A percentile compares a stretch with the other conserved stretches of the same genome.
Evolutionary conservation across 2,888 invertebrate species (phyloP).

Genomic region (Apamea monoglypha): DNA sequence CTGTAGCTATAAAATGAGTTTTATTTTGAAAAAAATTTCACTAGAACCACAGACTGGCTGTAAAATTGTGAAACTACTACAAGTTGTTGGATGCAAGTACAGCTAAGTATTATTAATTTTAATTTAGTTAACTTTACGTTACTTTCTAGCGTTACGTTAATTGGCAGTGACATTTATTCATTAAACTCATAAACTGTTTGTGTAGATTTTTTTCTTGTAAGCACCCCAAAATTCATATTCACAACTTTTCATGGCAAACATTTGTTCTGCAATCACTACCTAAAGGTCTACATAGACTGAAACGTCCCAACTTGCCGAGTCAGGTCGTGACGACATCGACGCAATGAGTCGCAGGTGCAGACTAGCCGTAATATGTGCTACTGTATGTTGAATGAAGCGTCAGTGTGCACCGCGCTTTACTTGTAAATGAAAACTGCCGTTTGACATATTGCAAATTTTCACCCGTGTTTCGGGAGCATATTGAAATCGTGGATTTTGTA

Average conservation of each 20-base stretch:
- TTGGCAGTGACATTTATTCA: not conserved
- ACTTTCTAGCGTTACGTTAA: not conserved
- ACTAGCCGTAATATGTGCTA: conserved; percentile 76
- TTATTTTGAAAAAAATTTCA: no score
- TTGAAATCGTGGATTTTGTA: conserved; percentile 51
- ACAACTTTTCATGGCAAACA: not conserved
- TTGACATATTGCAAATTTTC: conserved; percentile 58
- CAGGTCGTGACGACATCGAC: conserved; percentile 69
- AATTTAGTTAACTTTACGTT: not conserved
- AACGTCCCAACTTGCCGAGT: conserved; percentile 70
- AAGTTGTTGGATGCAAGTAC: not conserved
- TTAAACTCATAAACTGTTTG: not conserved
- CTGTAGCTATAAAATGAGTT: not conserved
- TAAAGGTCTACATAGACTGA: conserved; percentile 69
- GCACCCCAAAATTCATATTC: not conserved
- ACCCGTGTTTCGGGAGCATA: conserved; percentile 38
- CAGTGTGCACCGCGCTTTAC: conserved; percentile 55
- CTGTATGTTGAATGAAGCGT: conserved; percentile 69
- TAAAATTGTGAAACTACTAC: not conserved
- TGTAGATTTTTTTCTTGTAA: not conserved
- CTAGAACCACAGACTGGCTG: no score
- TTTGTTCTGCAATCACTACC: conserved; percentile 61
- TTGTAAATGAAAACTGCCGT: conserved; percentile 61
- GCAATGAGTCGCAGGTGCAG: conserved; percentile 81
- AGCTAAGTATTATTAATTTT: not conserved